Conservation (phyloP, 2,888 invertebrate species). For the Schizotus pectinicornis region DNA sequence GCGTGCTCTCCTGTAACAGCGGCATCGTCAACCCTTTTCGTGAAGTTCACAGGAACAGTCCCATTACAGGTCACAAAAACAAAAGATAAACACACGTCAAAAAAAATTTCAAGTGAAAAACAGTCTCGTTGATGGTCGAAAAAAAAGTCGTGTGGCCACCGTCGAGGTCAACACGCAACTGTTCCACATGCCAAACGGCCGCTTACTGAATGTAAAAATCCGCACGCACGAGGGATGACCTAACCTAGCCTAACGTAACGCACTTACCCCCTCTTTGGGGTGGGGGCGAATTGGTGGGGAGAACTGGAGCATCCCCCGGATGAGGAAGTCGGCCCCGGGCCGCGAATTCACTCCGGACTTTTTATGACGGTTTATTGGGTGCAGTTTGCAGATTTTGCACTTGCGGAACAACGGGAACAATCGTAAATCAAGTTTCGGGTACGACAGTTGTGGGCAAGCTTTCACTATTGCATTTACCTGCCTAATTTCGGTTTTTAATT, state of each 20-base stretch:
- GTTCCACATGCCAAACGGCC: constrained; percentile 44
- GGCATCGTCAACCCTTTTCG: constrained; percentile 47
- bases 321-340: constrained; percentile 36
- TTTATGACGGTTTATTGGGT: constrained; percentile 13
- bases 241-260: constrained; percentile 59
- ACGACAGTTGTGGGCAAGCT: not conserved
- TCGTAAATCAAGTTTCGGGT: constrained; percentile 13
- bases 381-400: constrained; percentile 23
- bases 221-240: constrained; percentile 56
- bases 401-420: constrained; percentile 7
- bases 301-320: constrained; percentile 51
- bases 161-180: constrained; percentile 35
- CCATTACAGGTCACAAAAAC: constrained; percentile 21
- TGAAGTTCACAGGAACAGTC: constrained; percentile 14
- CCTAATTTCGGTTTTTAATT: no score
- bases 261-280: constrained; percentile 51
- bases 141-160: not conserved
- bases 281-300: constrained; percentile 49
- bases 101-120: not conserved
- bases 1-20: constrained; percentile 55
- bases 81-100: not conserved
- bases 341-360: constrained; percentile 11
- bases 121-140: not conserved
- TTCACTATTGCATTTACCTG: no score
- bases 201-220: constrained; percentile 55